Evolutionary conservation across 2,888 invertebrate genomes (phyloP).

Genomic region (Tipula confusa): DNA sequence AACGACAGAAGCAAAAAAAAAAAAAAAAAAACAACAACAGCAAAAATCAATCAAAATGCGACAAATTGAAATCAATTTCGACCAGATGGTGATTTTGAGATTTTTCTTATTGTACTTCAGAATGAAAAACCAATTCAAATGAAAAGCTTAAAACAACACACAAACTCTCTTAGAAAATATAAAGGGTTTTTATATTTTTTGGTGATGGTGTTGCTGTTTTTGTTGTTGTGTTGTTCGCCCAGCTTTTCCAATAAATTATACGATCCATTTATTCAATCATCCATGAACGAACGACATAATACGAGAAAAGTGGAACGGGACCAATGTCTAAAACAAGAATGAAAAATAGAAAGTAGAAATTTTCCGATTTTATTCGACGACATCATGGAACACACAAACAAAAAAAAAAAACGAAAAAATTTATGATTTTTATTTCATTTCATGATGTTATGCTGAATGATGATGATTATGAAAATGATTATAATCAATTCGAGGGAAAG

Average conservation of each 20-base stretch:
- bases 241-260: not conserved
- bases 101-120: not conserved
- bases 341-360: no score
- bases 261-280: not conserved
- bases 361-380: not conserved
- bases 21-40: no score
- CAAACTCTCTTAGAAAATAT: not conserved
- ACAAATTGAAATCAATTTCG: slow-evolving; percentile 30
- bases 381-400: not conserved
- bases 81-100: not conserved
- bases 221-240: not conserved
- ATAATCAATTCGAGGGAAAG: not conserved
- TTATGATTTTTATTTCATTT: not conserved
- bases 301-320: not conserved
- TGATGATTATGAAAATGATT: not conserved
- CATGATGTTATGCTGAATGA: slow-evolving; percentile 25
- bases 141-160: not conserved
- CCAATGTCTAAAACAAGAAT: not conserved
- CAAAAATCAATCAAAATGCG: slow-evolving; percentile 27
- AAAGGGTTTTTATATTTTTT: not conserved
- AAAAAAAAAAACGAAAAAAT: no score
- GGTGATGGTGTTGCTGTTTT: not conserved
- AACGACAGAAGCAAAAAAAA: no score
- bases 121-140: not conserved
- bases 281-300: not conserved